Base-by-base conservation (phyloP, 1,140 invertebrate species). In the Anthonomus grandis region DNA sequence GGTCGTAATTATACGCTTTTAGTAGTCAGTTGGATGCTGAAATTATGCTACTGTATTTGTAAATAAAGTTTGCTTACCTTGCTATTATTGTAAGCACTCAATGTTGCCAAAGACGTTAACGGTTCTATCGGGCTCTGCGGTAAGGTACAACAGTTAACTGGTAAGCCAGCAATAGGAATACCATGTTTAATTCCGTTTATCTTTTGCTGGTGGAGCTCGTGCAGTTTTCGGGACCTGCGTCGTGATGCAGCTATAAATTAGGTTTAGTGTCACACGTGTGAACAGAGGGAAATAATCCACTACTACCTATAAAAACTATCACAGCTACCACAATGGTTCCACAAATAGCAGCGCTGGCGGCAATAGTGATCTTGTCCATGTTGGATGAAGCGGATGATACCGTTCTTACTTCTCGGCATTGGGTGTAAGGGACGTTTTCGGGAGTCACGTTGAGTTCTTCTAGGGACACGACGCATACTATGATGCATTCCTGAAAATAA, bases 341-440 rank as follows among this genome's bases (percentile, higher is more conserved):
- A 71, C 89, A 94, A 65, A 95, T 93, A n/a, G 90, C 90, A 6
- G 91, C 91, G 65, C 89, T 92, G 1, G 91, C 91, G 9, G 87
- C 91, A 64, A 95, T 95, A 18, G 93, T 94, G 66, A 95, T 92
- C 71, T 93, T 93, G 72, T 95, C 93, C 86, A 95, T 91, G 74
- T 93, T 90, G 10, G 87, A 90, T 21, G 86, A 84, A 12, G 86
- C 83, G 24, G 86, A 85, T 45, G 83, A 82, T 22, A 90, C 89
- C 0, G 89, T 93, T 25, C 90, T 82, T 12, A 95, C 87, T 77
- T 96, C 93, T 24, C 88, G 81, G 67, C 93, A 96, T 73, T 95
- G 91, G 22, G 81, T 81, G 70, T 87, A 89, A 1, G 90, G 91
- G 17, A 95, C 90, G 27, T 84, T 87, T 50, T 90, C 87, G 12